These are phyloP conservation scores for Chaetura pelagica DNA, from an alignment of 2,113 vertebrate species.

Conservation along the genomic window DNA sequence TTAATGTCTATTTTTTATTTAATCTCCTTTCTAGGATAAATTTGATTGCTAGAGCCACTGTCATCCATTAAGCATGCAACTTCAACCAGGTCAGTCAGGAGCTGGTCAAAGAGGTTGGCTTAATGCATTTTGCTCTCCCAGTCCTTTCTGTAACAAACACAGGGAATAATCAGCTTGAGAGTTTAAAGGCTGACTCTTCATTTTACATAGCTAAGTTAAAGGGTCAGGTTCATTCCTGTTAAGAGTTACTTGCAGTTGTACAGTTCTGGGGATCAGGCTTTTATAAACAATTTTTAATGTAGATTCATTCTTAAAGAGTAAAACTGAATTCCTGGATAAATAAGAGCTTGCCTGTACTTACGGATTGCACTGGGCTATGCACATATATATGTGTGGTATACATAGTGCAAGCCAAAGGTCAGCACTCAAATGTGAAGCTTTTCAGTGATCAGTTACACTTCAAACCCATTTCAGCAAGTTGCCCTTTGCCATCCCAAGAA, in stretches of 20 bases:
- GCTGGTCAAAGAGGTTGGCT: neutral
- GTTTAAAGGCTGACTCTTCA: neutral
- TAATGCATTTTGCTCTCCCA: neutral
- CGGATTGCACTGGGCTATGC: neutral
- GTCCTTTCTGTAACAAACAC: neutral
- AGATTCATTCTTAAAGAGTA: neutral
- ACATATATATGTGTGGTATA: neutral
- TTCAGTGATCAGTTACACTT: neutral
- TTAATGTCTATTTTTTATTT: neutral
- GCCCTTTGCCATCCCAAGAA: neutral
- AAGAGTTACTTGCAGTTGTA: neutral
- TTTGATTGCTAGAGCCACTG: neutral
- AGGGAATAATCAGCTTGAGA: neutral
- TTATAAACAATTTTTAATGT: neutral
- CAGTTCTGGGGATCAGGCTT: neutral
- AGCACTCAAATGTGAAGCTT: neutral
- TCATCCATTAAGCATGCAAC: fast-evolving
- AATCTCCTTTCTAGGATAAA: neutral
- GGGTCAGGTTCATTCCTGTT: neutral
- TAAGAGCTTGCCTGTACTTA: neutral
- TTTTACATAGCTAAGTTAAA: neutral
- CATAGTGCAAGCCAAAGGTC: neutral
- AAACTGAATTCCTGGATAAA: neutral
- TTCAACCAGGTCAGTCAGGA: neutral
- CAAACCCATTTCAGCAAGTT: neutral